Evolutionary conservation across 2,797 vertebrate genomes (phyloP), one percentile per base, ranked within the genome.

Genomic region (Loriculus beryllinus): DNA sequence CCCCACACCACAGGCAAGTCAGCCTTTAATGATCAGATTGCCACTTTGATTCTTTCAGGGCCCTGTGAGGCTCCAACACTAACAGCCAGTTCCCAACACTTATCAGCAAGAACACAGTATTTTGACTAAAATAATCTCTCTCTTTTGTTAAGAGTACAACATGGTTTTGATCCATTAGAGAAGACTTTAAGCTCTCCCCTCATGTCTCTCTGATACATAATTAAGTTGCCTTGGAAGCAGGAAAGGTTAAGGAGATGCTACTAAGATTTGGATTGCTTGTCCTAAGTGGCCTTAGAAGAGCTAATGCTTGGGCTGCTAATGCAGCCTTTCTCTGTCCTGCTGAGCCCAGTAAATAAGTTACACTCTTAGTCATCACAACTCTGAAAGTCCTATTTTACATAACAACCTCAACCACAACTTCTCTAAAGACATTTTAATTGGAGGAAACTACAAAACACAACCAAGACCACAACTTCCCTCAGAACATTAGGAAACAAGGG

Each of bases 401-500:
- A 84, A 86, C 71, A 91, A 65, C 76, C 37, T 47, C 86, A 88
- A 76, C 82, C 82, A 82, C 87, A 94, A 69, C 92, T 95, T 93
- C 92, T 90, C 77, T 82, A 69, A 91, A 95, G 71, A 51, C 39
- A 48, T 52, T 86, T 85, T 90, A 91, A 87, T 40, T 68, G 84
- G 69, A 86, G 40, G 60, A 94, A 96, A 87, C 82, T 81, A 71
- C 72, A 90, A 84, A 91, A 90, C 43, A 64, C 69, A 92, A 93
- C 62, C 2, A 6, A 77, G 75, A 94, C 52, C 75, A 69, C 91
- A 95, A 87, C 48, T 92, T 78, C 79, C 72, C 70, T 86, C 84
- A 94, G 72, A 77, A 47, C 12, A 49, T 87, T 82, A 91, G 67
- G 82, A 95, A 95, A 93, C 87, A 92, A 94, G 90, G 83, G 90